These are phyloP conservation scores for Heliothis virescens DNA, from an alignment of 1,140 invertebrate genomes.

Conservation along the genomic window DNA sequence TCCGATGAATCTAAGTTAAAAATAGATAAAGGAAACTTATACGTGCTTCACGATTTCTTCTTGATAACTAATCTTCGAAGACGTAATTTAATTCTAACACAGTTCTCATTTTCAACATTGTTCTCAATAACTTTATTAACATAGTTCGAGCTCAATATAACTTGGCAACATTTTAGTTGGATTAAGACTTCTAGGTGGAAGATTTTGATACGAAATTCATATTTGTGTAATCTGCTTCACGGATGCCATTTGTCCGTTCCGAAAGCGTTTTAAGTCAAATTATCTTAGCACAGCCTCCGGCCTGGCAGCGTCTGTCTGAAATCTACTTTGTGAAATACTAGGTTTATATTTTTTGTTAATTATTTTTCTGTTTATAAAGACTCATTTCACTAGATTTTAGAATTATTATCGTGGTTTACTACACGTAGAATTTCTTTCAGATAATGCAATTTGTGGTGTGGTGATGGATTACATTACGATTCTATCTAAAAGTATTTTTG, in stretches of 20 bases:
- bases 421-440: no score
- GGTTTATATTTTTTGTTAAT: not conserved
- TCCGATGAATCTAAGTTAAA: no score
- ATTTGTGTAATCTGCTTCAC: constrained; percentile 8
- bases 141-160: constrained; percentile 13
- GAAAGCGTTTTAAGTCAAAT: constrained; percentile 21
- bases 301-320: not conserved
- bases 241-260: constrained; percentile 21
- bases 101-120: constrained; percentile 1
- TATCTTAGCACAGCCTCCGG: constrained; percentile 1
- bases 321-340: constrained; percentile 23
- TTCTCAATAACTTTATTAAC: not conserved
- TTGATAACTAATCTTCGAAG: not conserved
- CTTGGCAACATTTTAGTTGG: constrained; percentile 35
- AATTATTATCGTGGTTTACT: no score
- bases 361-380: not conserved
- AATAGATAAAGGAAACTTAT: no score
- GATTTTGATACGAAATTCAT: constrained; percentile 14
- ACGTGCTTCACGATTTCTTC: no score
- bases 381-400: no score
- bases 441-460: no score
- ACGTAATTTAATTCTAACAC: not conserved
- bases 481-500: no score
- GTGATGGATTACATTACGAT: no score
- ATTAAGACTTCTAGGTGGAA: constrained; percentile 17